Evolutionary conservation across 37 sponge, comb jelly and placozoan species (phyloP).

Genomic region (Oscarella lobularis): DNA sequence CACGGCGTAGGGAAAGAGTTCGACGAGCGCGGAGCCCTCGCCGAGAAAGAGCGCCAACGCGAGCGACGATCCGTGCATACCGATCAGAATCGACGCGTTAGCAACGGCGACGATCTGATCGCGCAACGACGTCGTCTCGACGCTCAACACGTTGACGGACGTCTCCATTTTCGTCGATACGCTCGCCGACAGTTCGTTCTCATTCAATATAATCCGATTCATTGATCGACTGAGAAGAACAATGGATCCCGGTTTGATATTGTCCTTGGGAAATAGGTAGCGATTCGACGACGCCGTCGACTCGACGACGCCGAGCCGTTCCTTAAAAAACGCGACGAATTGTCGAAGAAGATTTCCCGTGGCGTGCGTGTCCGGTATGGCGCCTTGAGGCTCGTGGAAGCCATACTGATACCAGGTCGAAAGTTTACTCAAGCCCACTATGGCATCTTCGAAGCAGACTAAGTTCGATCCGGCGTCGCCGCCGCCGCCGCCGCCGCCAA

Average conservation of each 20-base stretch:
- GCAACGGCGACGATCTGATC: not conserved
- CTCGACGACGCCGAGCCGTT: not conserved
- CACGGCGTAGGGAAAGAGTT: conserved; percentile 13
- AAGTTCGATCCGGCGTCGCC: not conserved
- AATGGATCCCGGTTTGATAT: not conserved
- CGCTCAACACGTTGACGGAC: not conserved
- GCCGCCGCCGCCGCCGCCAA: not conserved
- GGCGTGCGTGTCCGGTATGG: not conserved
- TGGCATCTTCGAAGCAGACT: conserved; percentile 7
- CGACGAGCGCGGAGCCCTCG: not conserved
- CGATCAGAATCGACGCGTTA: not conserved
- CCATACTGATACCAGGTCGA: conserved; percentile 21
- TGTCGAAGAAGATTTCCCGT: not conserved
- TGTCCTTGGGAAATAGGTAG: not conserved
- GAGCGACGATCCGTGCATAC: conserved; percentile 14
- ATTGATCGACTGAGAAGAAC: not conserved
- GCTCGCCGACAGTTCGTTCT: not conserved
- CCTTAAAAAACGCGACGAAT: not conserved
- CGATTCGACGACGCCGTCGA: not conserved
- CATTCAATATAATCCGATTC: conserved; percentile 8
- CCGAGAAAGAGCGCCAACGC: conserved; percentile 1
- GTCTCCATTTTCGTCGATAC: not conserved
- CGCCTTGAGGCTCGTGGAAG: conserved; percentile 9
- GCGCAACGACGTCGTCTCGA: not conserved
- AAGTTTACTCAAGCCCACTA: not conserved